These are phyloP conservation scores for Aquatica leii DNA, from an alignment of 2,888 invertebrate species.

Conservation along the genomic window DNA sequence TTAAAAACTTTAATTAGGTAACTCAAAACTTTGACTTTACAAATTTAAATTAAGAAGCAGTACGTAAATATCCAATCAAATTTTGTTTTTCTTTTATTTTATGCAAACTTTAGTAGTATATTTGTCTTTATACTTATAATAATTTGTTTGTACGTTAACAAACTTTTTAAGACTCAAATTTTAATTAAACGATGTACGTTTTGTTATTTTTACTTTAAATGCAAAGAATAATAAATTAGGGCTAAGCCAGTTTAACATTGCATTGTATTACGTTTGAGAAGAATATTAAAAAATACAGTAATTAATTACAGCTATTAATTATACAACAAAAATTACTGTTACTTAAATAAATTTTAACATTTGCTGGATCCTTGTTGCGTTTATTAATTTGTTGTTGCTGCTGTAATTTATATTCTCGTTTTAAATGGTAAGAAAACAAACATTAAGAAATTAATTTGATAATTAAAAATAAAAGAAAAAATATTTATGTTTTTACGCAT, in stretches of 20 bases:
- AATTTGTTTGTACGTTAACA: no score
- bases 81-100: no score
- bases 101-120: no score
- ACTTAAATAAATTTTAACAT: slow-evolving; percentile 3
- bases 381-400: slow-evolving; percentile 10
- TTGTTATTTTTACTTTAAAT: no score
- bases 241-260: neutral
- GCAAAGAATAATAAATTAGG: no score
- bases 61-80: no score
- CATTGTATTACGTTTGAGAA: neutral
- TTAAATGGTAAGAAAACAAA: neutral
- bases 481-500: neutral
- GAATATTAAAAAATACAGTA: neutral
- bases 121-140: no score
- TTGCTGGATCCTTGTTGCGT: neutral
- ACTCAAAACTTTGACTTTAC: no score
- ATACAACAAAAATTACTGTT: neutral
- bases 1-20: no score
- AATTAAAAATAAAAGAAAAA: slow-evolving; percentile 6
- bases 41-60: no score
- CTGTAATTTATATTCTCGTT: slow-evolving; percentile 4
- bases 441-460: slow-evolving; percentile 1
- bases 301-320: slow-evolving; percentile 4
- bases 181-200: no score
- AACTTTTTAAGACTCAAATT: no score